These are phyloP conservation scores for Eolophus roseicapilla DNA, from an alignment of 2,113 vertebrate genomes.

Conservation along the genomic window DNA sequence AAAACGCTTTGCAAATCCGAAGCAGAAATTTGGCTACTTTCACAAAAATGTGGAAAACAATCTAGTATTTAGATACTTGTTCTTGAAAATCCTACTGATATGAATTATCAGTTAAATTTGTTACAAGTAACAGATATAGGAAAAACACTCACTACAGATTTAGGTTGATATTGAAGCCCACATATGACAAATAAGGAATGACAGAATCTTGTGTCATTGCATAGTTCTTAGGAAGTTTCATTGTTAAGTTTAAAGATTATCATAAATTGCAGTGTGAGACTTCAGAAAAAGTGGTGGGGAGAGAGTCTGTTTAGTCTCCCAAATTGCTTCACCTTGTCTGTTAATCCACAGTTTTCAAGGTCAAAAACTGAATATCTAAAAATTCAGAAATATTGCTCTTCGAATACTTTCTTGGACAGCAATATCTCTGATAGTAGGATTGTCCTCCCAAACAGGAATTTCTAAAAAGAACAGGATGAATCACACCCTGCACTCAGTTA, in stretches of 20 bases:
- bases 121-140: not conserved
- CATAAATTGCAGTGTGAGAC: not conserved
- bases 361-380: not conserved
- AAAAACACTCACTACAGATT: not conserved
- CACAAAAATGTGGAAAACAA: not conserved
- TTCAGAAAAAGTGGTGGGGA: not conserved
- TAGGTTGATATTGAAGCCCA: not conserved
- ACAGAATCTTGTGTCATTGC: not conserved
- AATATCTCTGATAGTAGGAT: not conserved
- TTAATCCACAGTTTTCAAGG: not conserved
- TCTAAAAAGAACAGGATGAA: not conserved
- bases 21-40: not conserved
- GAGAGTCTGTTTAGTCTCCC: not conserved
- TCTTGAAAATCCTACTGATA: not conserved
- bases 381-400: not conserved
- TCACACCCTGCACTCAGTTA: not conserved
- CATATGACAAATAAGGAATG: not conserved
- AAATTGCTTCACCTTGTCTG: not conserved
- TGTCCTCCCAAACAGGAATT: not conserved
- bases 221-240: not conserved
- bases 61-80: not conserved
- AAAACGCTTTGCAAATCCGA: not conserved
- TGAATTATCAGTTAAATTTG: not conserved
- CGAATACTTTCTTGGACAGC: not conserved
- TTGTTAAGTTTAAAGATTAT: not conserved